Evolutionary conservation across 2,888 invertebrate genomes (phyloP).

Genomic region (Creontiades dilutus): DNA sequence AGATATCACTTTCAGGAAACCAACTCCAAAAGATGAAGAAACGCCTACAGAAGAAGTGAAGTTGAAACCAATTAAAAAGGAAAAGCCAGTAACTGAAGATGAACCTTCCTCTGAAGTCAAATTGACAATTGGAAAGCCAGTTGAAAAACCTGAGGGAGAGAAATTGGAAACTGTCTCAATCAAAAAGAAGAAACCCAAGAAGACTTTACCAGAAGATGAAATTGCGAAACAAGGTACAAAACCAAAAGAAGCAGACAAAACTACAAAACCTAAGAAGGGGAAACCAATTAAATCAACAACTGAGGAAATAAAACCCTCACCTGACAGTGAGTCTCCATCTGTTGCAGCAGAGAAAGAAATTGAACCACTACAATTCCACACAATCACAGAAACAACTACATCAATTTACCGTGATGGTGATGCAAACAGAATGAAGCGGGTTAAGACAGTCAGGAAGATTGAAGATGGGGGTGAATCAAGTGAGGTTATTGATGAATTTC

Average conservation of each 20-base stretch:
- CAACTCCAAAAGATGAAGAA: constrained; percentile 78
- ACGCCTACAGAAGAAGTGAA: constrained; percentile 76
- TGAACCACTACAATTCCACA: constrained; percentile 79
- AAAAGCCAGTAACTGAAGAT: constrained; percentile 43
- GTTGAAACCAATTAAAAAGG: constrained; percentile 59
- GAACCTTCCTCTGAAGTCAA: constrained; percentile 40
- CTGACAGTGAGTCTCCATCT: neutral
- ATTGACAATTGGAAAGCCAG: constrained; percentile 76
- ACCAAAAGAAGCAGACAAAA: constrained; percentile 28
- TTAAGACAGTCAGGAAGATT: constrained; percentile 76
- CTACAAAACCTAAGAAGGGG: constrained; percentile 58
- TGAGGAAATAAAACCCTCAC: constrained; percentile 2
- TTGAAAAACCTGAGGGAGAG: constrained; percentile 76
- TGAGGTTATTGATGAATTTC: constrained; percentile 75
- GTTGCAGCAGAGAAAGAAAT: constrained; percentile 78
- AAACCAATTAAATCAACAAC: neutral
- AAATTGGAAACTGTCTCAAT: constrained; percentile 77
- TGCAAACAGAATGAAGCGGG: constrained; percentile 80
- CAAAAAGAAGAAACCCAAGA: constrained; percentile 78
- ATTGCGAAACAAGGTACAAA: neutral
- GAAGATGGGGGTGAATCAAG: constrained; percentile 75
- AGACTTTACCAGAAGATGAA: constrained; percentile 77
- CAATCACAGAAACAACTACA: constrained; percentile 76
- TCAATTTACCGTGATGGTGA: constrained; percentile 77
- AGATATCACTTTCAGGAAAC: constrained; percentile 77